Conservation (phyloP, 2,888 invertebrate genomes). For the Ferrisia virgata region DNA sequence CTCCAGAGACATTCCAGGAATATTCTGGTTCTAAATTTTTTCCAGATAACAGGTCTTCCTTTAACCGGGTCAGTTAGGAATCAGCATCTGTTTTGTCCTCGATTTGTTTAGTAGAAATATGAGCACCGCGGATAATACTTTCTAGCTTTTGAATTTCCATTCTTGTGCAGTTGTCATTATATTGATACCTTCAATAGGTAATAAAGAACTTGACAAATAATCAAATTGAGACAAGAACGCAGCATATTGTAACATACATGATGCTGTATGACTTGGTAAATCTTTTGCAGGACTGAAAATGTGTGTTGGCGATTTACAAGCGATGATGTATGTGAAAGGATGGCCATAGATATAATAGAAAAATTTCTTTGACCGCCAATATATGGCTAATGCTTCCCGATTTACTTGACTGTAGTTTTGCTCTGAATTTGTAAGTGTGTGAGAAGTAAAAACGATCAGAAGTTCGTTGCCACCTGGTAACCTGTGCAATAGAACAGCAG, state of each 20-base stretch:
- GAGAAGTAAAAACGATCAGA: constrained; percentile 47
- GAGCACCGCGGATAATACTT: background rate
- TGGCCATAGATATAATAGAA: background rate
- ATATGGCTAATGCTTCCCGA: constrained; percentile 47
- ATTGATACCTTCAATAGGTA: background rate
- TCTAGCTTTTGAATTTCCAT: background rate
- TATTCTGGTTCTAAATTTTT: background rate
- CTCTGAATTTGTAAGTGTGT: constrained; percentile 41
- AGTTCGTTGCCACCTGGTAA: constrained; percentile 45
- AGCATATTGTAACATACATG: constrained; percentile 44
- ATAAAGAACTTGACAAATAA: constrained; percentile 46
- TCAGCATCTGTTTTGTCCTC: background rate
- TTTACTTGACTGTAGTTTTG: constrained; percentile 47
- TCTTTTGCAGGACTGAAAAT: constrained; percentile 32
- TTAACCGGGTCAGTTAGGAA: background rate
- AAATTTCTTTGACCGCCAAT: constrained; percentile 30
- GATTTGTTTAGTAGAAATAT: background rate
- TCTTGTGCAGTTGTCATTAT: background rate
- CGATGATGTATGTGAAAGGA: background rate
- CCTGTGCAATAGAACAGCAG: constrained; percentile 47
- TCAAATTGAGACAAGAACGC: constrained; percentile 51
- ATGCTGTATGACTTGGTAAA: constrained; percentile 13
- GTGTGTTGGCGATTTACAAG: background rate
- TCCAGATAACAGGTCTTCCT: background rate
- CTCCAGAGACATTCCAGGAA: background rate